Conservation (phyloP, 2,888 invertebrate species). For the Odontomyia ornata region DNA sequence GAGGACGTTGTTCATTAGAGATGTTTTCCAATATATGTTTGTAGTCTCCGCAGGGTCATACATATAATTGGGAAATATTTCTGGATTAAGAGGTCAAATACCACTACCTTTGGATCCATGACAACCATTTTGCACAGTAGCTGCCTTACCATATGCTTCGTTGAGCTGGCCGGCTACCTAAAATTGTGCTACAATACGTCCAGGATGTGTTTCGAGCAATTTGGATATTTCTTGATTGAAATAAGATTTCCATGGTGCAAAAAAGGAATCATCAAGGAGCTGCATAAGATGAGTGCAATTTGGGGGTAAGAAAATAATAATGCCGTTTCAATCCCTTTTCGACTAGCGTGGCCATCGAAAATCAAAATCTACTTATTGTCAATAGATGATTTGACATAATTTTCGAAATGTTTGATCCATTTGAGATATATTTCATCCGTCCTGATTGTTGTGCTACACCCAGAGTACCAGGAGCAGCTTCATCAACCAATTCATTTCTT, state of each 20-base stretch:
- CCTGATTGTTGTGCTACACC: too few species aligned
- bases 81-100: conserved; percentile 42
- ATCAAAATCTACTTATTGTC: too few species aligned
- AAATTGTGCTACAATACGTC: conserved; percentile 45
- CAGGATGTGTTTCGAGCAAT: conserved; percentile 43
- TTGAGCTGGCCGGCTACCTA: conserved; percentile 40
- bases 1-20: background rate
- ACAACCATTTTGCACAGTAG: conserved; percentile 35
- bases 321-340: too few species aligned
- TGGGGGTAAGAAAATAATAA: too few species aligned
- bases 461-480: too few species aligned
- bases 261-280: background rate
- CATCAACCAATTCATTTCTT: too few species aligned
- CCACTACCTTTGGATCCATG: conserved; percentile 41
- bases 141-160: background rate
- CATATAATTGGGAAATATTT: conserved; percentile 43
- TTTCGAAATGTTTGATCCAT: too few species aligned
- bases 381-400: too few species aligned
- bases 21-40: conserved; percentile 21
- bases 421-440: too few species aligned
- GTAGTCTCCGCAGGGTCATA: conserved; percentile 36
- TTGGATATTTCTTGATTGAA: conserved; percentile 29
- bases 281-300: too few species aligned
- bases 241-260: background rate
- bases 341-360: too few species aligned